Conservation (phyloP, 2,797 vertebrate genomes). For the Crenichthys baileyi region DNA sequence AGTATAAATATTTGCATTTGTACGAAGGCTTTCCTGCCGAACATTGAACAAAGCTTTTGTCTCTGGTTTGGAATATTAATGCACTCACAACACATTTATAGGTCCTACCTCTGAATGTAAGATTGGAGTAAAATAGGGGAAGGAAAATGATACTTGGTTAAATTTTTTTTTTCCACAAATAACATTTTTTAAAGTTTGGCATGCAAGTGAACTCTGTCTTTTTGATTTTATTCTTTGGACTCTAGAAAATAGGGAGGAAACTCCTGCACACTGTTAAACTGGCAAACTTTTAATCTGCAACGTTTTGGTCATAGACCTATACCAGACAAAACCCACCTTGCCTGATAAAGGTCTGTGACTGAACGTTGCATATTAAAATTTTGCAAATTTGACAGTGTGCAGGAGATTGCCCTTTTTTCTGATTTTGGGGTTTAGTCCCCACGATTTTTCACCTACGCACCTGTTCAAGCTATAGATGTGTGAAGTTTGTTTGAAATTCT, state of each 20-base stretch:
- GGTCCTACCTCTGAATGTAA: background rate
- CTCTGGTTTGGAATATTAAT: background rate
- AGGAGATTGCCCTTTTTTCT: background rate
- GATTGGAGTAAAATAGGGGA: background rate
- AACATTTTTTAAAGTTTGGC: background rate
- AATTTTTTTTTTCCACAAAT: background rate
- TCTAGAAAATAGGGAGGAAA: too few species aligned
- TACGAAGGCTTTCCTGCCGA: background rate
- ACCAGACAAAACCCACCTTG: background rate
- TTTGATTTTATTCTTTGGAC: too few species aligned
- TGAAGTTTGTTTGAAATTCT: too few species aligned
- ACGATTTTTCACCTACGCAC: background rate
- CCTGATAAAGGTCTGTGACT: background rate
- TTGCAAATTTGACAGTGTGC: background rate
- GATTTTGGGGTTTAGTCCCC: background rate
- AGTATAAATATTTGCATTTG: background rate
- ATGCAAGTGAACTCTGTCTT: background rate
- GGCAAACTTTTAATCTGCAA: background rate
- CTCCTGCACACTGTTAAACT: background rate
- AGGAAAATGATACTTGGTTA: background rate
- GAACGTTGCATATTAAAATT: background rate
- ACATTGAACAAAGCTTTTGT: background rate
- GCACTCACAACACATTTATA: background rate
- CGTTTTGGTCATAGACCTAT: background rate
- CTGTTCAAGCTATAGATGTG: too few species aligned